Conservation (phyloP, 2,113 vertebrate genomes). For the Lichenostomus cassidix region DNA sequence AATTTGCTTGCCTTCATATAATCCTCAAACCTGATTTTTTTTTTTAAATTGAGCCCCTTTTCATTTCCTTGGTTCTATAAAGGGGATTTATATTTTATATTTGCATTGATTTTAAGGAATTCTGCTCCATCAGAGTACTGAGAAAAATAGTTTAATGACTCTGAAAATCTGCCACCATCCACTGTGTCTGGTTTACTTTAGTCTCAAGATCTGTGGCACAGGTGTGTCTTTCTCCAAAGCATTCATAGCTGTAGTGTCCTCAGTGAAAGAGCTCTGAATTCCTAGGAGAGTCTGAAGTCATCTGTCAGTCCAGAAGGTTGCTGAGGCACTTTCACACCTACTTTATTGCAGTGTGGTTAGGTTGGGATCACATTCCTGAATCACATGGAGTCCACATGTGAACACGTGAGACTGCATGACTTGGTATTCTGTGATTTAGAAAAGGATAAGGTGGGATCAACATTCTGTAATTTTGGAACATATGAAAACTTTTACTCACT, state of each 20-base stretch:
- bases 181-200: not conserved
- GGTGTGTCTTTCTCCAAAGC: not conserved
- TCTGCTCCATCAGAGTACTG: not conserved
- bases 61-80: not conserved
- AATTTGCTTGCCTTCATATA: not conserved
- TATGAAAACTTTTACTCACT: not conserved
- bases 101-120: not conserved
- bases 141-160: not conserved
- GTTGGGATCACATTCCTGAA: not conserved
- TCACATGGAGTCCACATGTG: not conserved
- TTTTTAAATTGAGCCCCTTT: not conserved
- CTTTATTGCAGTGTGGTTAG: fast-evolving
- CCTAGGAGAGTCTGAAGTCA: not conserved
- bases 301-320: not conserved
- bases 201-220: not conserved
- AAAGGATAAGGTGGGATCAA: not conserved
- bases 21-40: not conserved
- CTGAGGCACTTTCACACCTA: not conserved
- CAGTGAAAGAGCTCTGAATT: not conserved
- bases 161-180: not conserved
- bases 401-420: not conserved
- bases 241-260: not conserved
- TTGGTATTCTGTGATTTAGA: not conserved
- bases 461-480: not conserved
- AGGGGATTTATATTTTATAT: not conserved